Conservation (phyloP, 1,140 invertebrate species). For the Temnothorax nylanderi region DNA sequence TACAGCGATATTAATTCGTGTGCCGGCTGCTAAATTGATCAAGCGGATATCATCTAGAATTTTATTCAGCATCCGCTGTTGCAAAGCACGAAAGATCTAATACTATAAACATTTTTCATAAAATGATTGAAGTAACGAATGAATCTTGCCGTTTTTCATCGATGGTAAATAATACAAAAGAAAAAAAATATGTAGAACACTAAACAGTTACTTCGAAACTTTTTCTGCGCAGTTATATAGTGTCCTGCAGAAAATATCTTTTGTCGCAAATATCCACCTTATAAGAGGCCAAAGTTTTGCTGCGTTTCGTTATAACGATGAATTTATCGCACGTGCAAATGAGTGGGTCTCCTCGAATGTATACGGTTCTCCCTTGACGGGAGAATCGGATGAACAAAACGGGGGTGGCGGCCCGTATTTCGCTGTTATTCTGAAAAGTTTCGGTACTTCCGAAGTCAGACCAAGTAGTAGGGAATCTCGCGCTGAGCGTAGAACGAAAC, state of each 20-base stretch:
- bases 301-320: background rate
- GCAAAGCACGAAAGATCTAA: background rate
- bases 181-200: background rate
- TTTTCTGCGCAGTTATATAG: background rate
- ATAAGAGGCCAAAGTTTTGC: background rate
- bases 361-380: background rate
- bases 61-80: background rate
- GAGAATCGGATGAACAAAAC: conserved; percentile 21
- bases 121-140: background rate
- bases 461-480: conserved; percentile 50
- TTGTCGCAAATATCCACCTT: background rate
- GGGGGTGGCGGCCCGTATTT: conserved; percentile 17
- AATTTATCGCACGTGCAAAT: conserved; percentile 7
- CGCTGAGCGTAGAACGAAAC: conserved; percentile 38
- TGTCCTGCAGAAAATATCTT: background rate
- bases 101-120: background rate
- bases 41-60: background rate
- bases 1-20: conserved; percentile 58
- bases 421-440: conserved; percentile 58
- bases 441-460: conserved; percentile 31
- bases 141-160: background rate
- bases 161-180: background rate
- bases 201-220: background rate
- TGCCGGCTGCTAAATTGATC: conserved; percentile 15
- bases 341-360: background rate